phyloP scores from a whole-genome alignment of 1,140 invertebrate genomes.

The Bombyx mandarina region DNA sequence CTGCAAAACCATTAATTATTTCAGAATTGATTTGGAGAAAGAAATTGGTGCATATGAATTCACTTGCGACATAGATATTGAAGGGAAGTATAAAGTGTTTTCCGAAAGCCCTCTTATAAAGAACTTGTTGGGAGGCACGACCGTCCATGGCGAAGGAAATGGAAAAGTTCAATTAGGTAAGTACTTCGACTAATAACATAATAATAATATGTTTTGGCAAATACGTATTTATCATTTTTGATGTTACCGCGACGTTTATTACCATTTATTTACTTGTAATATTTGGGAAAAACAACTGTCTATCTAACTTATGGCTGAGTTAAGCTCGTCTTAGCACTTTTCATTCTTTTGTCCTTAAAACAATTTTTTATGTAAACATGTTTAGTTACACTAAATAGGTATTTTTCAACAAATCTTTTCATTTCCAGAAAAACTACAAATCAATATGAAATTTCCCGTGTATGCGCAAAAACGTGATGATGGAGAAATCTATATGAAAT shows the following conservation, averaged over 20 bases:
- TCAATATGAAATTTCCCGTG: slow-evolving; percentile 29
- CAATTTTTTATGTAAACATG: no score
- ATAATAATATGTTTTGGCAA: no score
- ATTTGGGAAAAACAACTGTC: no score
- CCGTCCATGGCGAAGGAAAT: slow-evolving; percentile 23
- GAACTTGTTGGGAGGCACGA: slow-evolving; percentile 17
- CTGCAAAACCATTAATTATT: neutral
- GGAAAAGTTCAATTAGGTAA: slow-evolving; percentile 30
- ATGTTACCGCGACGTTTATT: no score
- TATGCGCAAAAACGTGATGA: slow-evolving; percentile 23
- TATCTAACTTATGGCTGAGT: no score
- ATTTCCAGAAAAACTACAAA: slow-evolving; percentile 31
- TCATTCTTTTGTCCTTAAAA: no score
- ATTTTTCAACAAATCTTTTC: neutral
- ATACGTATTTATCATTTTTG: no score
- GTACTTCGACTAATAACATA: neutral
- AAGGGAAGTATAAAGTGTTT: slow-evolving; percentile 25
- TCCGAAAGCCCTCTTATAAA: slow-evolving; percentile 16
- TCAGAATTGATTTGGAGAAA: slow-evolving; percentile 14
- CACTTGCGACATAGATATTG: slow-evolving; percentile 17
- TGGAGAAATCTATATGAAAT: slow-evolving; percentile 34
- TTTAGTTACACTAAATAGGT: neutral
- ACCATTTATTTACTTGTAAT: no score
- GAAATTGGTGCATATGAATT: slow-evolving; percentile 13
- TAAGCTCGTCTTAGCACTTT: no score